Evolutionary conservation across 2,113 vertebrate species (phyloP).

Genomic region (Sinocyclocheilus rhinocerous): DNA sequence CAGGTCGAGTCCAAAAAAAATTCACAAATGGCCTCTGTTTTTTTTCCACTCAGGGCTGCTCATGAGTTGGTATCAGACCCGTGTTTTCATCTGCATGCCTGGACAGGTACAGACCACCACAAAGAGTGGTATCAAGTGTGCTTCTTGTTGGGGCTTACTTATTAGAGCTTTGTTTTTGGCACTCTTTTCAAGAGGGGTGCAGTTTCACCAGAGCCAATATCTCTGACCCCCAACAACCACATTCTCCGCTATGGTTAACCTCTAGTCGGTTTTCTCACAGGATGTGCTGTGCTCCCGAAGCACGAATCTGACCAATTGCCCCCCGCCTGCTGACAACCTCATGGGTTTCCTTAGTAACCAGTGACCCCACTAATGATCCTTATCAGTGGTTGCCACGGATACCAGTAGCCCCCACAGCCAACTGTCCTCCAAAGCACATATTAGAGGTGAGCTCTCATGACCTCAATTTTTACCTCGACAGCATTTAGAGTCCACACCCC

Average conservation of each 20-base stretch:
- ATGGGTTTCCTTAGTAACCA: constrained; percentile 48
- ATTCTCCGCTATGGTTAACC: not conserved
- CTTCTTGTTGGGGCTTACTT: constrained; percentile 1
- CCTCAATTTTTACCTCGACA: constrained; percentile 44
- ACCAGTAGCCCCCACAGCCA: constrained; percentile 49
- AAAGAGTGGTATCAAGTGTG: constrained; percentile 39
- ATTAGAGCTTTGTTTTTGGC: constrained; percentile 24
- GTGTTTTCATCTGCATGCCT: constrained; percentile 47
- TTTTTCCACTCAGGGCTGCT: constrained; percentile 12
- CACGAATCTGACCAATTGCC: constrained; percentile 37
- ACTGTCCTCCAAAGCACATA: constrained; percentile 54
- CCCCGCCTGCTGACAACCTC: constrained; percentile 41
- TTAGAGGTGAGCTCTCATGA: constrained; percentile 54
- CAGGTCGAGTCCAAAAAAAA: not conserved
- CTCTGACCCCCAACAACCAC: constrained; percentile 25
- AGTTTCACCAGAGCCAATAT: constrained; percentile 18
- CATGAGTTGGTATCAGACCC: not conserved
- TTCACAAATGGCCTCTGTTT: not conserved
- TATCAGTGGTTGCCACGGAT: constrained; percentile 58
- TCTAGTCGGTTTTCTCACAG: constrained; percentile 31
- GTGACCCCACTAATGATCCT: constrained; percentile 60
- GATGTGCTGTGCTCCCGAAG: constrained; percentile 31
- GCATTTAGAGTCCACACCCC: constrained; percentile 19
- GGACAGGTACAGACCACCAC: constrained; percentile 54
- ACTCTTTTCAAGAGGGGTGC: constrained; percentile 1